A percentile compares a stretch with the other conserved stretches of the same genome.
Conservation (phyloP, 2,888 invertebrate species). For the Argyresthia goedartella region DNA sequence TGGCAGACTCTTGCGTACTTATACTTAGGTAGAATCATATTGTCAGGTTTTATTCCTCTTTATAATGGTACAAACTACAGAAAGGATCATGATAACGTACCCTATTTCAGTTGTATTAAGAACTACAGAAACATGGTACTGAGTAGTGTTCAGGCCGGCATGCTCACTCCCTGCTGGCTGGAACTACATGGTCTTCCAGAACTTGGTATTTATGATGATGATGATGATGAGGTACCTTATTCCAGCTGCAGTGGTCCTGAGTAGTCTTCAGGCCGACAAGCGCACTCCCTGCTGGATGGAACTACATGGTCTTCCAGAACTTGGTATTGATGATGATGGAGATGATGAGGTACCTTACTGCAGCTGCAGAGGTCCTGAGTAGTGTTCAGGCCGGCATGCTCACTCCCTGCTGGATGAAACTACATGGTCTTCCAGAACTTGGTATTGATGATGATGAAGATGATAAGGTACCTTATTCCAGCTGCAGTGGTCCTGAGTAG, state of each 20-base stretch:
- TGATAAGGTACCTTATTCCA: constrained; percentile 37
- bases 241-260: constrained; percentile 58
- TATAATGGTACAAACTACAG: neutral
- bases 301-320: constrained; percentile 92
- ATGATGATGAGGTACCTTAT: too few species aligned
- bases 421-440: constrained; percentile 95
- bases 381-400: constrained; percentile 73
- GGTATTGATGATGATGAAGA: constrained; percentile 87
- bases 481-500: constrained; percentile 52
- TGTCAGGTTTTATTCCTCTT: neutral
- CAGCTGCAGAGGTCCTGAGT: constrained; percentile 80
- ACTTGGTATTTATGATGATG: constrained; percentile 83
- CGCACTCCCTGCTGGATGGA: constrained; percentile 78
- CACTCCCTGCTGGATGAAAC: constrained; percentile 82
- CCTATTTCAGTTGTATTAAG: too few species aligned
- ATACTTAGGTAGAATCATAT: neutral
- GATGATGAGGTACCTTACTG: constrained; percentile 83
- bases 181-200: constrained; percentile 93
- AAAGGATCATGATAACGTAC: too few species aligned
- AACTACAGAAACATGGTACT: too few species aligned
- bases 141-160: too few species aligned
- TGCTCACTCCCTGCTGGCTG: constrained; percentile 75
- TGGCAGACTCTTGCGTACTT: neutral
- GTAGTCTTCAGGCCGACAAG: neutral
- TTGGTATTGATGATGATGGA: constrained; percentile 82